Evolutionary conservation across 2,888 invertebrate genomes (phyloP).

Genomic region (Caenorhabditis zanzibari): DNA sequence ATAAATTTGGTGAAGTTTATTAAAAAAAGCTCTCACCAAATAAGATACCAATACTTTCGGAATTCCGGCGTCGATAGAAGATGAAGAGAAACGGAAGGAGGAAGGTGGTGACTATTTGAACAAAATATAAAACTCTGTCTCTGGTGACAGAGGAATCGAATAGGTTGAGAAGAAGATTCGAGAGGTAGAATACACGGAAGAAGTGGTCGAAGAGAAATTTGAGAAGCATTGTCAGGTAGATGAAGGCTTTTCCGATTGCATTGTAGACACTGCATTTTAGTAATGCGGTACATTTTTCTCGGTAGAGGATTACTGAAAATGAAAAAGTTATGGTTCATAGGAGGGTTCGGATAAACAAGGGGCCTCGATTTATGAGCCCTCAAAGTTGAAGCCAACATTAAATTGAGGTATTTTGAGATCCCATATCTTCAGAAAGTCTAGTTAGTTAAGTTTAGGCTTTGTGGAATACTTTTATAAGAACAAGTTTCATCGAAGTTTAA

Average conservation of each 20-base stretch:
- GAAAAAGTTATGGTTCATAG: no score
- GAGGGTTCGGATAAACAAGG: no score
- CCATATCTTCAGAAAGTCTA: no score
- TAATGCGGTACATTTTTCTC: conserved; percentile 32
- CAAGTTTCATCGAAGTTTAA: no score
- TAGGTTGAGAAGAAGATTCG: conserved; percentile 13
- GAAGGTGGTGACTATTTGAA: conserved; percentile 13
- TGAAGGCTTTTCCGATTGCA: conserved; percentile 5
- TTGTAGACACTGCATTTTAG: conserved; percentile 25
- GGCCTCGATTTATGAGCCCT: no score
- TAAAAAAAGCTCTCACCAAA: conserved; percentile 26
- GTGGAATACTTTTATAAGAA: no score
- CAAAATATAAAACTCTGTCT: conserved; percentile 5
- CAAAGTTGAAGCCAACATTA: no score
- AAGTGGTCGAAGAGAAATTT: conserved; percentile 26
- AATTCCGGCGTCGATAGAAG: conserved; percentile 39
- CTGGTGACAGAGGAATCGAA: background rate
- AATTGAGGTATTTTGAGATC: no score
- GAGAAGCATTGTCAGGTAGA: conserved; percentile 28
- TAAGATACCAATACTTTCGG: background rate
- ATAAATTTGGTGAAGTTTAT: background rate
- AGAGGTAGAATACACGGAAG: conserved; percentile 33
- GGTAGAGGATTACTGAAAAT: conserved; percentile 32
- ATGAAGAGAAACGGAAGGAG: conserved; percentile 35
- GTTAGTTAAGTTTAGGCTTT: no score